phyloP scores from a whole-genome alignment of 2,113 vertebrate genomes.

The Trematomus loennbergii region DNA sequence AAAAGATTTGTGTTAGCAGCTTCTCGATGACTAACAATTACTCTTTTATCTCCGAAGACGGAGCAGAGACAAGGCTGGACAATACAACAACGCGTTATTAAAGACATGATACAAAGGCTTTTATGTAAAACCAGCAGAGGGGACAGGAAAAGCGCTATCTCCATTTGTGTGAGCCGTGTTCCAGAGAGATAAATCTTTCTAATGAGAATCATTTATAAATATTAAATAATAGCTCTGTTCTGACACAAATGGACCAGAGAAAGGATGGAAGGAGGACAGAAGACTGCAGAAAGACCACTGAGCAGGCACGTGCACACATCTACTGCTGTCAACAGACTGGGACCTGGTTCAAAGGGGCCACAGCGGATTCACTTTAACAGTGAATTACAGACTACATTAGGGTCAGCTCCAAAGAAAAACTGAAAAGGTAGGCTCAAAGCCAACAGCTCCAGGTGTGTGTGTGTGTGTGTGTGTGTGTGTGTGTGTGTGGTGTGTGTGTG shows the following conservation, averaged over 20 bases:
- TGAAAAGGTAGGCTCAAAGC: too few species aligned
- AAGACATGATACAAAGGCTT: slow-evolving; percentile 58
- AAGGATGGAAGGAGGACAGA: too few species aligned
- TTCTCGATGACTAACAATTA: slow-evolving; percentile 49
- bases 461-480: too few species aligned
- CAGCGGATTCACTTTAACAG: too few species aligned
- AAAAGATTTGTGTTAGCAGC: slow-evolving; percentile 22
- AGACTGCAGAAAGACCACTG: too few species aligned
- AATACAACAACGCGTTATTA: slow-evolving; percentile 54
- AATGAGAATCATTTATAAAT: slow-evolving; percentile 30
- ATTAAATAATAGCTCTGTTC: slow-evolving; percentile 44
- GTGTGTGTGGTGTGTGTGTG: too few species aligned
- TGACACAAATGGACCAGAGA: slow-evolving; percentile 53
- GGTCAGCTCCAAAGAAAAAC: too few species aligned
- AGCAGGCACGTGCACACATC: too few species aligned
- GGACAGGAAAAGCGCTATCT: slow-evolving; percentile 52
- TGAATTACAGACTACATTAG: too few species aligned
- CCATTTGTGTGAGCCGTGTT: slow-evolving; percentile 34
- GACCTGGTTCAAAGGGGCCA: too few species aligned
- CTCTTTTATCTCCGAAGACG: slow-evolving; percentile 43
- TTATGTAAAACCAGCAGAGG: slow-evolving; percentile 57
- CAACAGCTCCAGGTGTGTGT: too few species aligned
- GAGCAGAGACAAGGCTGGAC: slow-evolving; percentile 26
- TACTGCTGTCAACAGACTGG: too few species aligned
- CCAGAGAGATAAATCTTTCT: neutral